Base-by-base conservation (phyloP, 2,888 invertebrate species). In the Mechanitis mazaeus region DNA sequence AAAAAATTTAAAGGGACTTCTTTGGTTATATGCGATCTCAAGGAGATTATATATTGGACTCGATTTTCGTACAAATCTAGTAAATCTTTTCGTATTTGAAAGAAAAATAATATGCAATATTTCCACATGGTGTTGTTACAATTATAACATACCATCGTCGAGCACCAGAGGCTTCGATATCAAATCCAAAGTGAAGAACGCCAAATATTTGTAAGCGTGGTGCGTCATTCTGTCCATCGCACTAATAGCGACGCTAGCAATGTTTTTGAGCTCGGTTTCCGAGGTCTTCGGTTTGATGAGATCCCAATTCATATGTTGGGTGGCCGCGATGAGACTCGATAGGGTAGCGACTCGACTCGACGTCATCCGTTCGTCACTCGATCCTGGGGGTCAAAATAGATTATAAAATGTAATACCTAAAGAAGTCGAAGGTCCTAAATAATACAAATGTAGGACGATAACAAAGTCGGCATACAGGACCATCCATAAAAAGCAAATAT, bases 71-170 rank as follows among this genome's bases (percentile, higher is more conserved):
- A 6, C 6, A 5, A 38, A 38, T 38, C 5, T 38, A 6, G 0
- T 38, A 38, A 38, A 38, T 38, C 38, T 4, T 1, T 38, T 38
- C 7, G 1, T 4, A 47, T 47, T 6, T 28, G 47, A 20, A 20
- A n/a, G 11, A 12, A 20, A 20, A 20, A 20, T 20, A 1, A 20
- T 20, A 20, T 20, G 20, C 20, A 20, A 20, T 20, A 20, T 20
- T 20, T 20, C n/a, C n/a, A n/a, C n/a, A n/a, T n/a, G 20, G 20
- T 1, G 20, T 20, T 20, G 1, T 46, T 12, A 46, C 2, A 28
- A 0, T n/a, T 6, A 28, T 31, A 9, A 59, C 75, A 66, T 12
- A 84, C 84, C 81, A 62, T 84, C 84, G 2, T 74, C 73, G 38
- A 74, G 59, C 12, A 83, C 77, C 28, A 80, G 71, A 28, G 77